phyloP scores from a whole-genome alignment of 2,797 vertebrate genomes.

The Novumbra hubbsi region DNA sequence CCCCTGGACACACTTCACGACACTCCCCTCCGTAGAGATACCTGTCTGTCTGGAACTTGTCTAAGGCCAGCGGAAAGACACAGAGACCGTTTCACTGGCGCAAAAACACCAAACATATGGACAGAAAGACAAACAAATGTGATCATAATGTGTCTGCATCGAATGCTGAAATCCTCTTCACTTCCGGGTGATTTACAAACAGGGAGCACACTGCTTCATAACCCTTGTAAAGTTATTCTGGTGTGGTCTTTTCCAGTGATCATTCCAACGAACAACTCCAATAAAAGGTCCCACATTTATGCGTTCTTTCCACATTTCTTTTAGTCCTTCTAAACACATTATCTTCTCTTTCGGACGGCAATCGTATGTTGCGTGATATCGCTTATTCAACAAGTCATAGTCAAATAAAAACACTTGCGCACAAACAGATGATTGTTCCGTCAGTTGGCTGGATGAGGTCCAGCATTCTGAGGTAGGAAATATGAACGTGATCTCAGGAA shows the following conservation, averaged over 20 bases:
- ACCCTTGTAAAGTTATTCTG: not conserved
- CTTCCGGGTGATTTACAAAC: not conserved
- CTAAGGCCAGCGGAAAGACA: conserved; percentile 58
- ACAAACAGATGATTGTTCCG: not conserved
- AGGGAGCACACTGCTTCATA: not conserved
- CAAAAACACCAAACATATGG: not conserved
- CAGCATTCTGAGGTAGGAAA: not conserved
- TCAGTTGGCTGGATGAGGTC: not conserved
- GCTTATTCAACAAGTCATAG: too few relatives aligned
- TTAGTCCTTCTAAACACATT: not conserved
- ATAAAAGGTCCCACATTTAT: too few relatives aligned
- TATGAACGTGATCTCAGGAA: not conserved
- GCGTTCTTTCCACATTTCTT: not conserved
- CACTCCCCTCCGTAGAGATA: conserved; percentile 81
- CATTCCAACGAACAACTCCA: too few relatives aligned
- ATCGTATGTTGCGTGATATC: too few relatives aligned
- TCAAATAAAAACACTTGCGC: not conserved
- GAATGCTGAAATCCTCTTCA: not conserved
- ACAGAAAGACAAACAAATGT: not conserved
- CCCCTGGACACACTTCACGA: conserved; percentile 77
- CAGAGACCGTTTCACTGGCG: not conserved
- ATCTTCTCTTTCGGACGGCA: too few relatives aligned
- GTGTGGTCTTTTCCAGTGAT: not conserved
- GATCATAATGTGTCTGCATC: not conserved
- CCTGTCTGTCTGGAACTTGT: conserved; percentile 65